These are phyloP conservation scores for Dynastes hyllus DNA, from an alignment of 2,888 invertebrate genomes.

Conservation along the genomic window DNA sequence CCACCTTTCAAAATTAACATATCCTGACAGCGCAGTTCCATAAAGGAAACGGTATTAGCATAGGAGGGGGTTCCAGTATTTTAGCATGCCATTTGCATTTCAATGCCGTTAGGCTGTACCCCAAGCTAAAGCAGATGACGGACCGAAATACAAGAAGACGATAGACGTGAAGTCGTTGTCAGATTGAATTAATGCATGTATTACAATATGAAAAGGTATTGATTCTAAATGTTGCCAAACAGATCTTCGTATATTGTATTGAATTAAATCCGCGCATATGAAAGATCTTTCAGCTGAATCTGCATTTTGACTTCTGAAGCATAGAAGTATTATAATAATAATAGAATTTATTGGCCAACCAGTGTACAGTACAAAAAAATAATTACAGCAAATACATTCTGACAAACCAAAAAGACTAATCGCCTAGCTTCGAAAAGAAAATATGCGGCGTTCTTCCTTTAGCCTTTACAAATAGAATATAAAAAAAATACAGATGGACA, in stretches of 20 bases:
- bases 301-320: no score
- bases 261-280: not conserved
- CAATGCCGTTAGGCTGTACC: constrained; percentile 24
- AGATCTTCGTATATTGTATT: not conserved
- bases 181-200: not conserved
- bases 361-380: no score
- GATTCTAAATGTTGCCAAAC: constrained; percentile 8
- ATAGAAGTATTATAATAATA: no score
- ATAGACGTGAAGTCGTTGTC: constrained; percentile 13
- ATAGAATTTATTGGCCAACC: no score
- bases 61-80: constrained; percentile 29
- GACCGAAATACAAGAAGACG: constrained; percentile 6
- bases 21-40: constrained; percentile 36
- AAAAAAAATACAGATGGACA: no score
- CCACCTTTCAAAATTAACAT: constrained; percentile 41
- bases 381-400: no score
- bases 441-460: no score
- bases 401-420: no score
- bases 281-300: no score
- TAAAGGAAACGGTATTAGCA: constrained; percentile 43
- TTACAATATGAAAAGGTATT: constrained; percentile 22
- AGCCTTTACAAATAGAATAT: no score
- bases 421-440: no score
- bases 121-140: constrained; percentile 8
- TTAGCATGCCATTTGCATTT: constrained; percentile 36